Percentiles rank a stretch among this genome's conserved stretches.
These are phyloP conservation scores for Pycnonotus jocosus DNA, from an alignment of 2,113 vertebrate species.

Conservation along the genomic window DNA sequence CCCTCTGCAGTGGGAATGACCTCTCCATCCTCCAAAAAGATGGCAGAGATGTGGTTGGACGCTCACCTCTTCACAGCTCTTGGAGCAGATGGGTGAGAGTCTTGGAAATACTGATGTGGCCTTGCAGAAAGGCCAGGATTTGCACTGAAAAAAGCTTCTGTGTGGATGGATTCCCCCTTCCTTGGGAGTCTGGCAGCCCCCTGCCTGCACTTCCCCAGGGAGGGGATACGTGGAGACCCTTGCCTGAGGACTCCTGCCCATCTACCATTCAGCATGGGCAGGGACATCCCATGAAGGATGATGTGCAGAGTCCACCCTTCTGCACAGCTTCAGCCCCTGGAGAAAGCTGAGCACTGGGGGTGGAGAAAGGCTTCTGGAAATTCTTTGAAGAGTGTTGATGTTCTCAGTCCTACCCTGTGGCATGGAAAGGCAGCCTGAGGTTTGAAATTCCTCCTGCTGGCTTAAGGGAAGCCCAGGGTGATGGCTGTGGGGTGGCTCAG, in stretches of 20 bases:
- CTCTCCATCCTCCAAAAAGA: background rate
- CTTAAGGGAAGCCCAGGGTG: background rate
- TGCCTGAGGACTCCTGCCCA: background rate
- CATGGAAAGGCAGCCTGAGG: background rate
- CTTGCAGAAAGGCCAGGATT: too few species aligned
- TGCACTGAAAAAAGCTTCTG: background rate
- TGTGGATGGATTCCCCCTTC: background rate
- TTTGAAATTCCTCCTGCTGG: background rate
- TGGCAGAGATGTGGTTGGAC: rapidly evolving
- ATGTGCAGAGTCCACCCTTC: too few species aligned
- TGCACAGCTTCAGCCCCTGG: background rate
- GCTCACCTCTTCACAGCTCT: rapidly evolving
- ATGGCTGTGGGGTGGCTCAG: background rate
- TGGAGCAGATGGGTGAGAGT: background rate
- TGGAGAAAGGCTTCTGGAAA: background rate
- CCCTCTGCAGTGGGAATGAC: background rate
- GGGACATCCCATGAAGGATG: background rate
- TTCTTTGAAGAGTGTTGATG: background rate
- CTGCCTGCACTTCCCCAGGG: background rate
- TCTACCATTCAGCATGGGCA: rapidly evolving
- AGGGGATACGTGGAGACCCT: background rate
- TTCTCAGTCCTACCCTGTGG: background rate
- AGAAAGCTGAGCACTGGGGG: background rate
- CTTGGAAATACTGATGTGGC: background rate
- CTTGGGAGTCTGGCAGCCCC: background rate